Base-by-base conservation (phyloP, 2,113 vertebrate genomes). In the Pelobates fuscus region DNA sequence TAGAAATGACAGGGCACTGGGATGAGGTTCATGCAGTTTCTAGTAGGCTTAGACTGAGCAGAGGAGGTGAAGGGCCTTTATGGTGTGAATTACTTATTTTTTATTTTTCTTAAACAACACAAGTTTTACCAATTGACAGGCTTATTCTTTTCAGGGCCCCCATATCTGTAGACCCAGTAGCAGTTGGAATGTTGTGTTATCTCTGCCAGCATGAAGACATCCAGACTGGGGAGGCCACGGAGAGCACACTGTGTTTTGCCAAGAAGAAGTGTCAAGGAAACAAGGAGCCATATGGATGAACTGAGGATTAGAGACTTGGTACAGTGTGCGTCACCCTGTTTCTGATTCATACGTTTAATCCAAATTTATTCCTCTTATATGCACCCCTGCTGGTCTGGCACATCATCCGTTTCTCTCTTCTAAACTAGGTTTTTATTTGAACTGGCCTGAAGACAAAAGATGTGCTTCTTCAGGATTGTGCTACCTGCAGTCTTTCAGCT, bases 271-370 rank as follows among this genome's bases (percentile, higher is more conserved):
- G 73, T 77, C 65, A 52, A 64, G 67, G 44, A 60, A 60, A 4
- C 27, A 14, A 23, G 66, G 73, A 76, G 73, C 73, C 73, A 49
- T 26, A 52, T 24, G 65, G 73, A 77, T 77, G 55, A 77, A 61
- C 41, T 18, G 43, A 27, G 73, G 73, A 77, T 77, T 77, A 77
- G 65, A 10, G 62, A 49, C 25, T 67, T 67, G 65, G 64, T 75
- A 68, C 55, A 68, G 55, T 54, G n/a, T 76, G 54, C 25, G 72
- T 67, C 72, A 76, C 54, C 25, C 17, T 68, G 73, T 41, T 77
- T 61, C 73, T 77, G 64, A 77, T 68, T 77, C 73, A 77, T 77
- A 61, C 29, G 52, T 37, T 68, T 26, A 37, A 68, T 68, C 55
- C 43, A 61, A 21, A 32, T 25, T 71, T 37, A 46, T 67, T 61